These are phyloP conservation scores for Drosophila rubida DNA, from an alignment of 2,888 invertebrate species.

Conservation along the genomic window DNA sequence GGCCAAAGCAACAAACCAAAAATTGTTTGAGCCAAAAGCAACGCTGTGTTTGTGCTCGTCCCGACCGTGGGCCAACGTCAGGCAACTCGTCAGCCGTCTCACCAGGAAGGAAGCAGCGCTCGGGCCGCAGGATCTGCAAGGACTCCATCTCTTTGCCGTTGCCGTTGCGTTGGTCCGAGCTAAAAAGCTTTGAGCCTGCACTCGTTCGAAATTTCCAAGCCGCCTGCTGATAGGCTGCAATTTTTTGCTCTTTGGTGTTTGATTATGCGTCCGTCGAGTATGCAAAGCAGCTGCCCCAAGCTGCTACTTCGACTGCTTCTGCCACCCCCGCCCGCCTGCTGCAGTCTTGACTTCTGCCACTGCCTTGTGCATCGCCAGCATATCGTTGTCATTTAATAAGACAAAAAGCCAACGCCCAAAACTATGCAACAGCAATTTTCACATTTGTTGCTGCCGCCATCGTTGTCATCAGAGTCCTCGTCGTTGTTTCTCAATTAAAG, in stretches of 20 bases:
- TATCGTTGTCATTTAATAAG: constrained; percentile 34
- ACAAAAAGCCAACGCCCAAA: constrained; percentile 20
- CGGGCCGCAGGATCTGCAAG: constrained; percentile 7
- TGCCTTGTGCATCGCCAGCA: constrained; percentile 37
- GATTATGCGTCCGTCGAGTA: constrained; percentile 71
- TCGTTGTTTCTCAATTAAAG: constrained; percentile 13
- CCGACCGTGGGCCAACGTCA: background rate
- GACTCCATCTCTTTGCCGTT: too few relatives aligned
- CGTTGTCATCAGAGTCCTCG: background rate
- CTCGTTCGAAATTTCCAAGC: constrained; percentile 1
- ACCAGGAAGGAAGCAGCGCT: background rate
- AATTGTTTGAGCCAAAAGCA: constrained; percentile 73
- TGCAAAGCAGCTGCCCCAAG: constrained; percentile 40
- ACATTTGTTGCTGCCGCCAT: background rate
- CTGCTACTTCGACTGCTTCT: background rate
- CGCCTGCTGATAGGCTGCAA: constrained; percentile 29
- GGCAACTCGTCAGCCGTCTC: background rate
- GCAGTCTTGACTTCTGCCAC: constrained; percentile 27
- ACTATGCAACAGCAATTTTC: constrained; percentile 31
- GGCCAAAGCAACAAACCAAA: constrained; percentile 64
- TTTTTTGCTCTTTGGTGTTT: constrained; percentile 63
- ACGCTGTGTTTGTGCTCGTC: constrained; percentile 45
- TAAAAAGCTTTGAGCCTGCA: constrained; percentile 4
- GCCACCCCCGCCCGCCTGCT: background rate
- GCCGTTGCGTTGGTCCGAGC: too few relatives aligned